phyloP scores from a whole-genome alignment of 2,113 vertebrate genomes.

The Arenaria interpres region DNA sequence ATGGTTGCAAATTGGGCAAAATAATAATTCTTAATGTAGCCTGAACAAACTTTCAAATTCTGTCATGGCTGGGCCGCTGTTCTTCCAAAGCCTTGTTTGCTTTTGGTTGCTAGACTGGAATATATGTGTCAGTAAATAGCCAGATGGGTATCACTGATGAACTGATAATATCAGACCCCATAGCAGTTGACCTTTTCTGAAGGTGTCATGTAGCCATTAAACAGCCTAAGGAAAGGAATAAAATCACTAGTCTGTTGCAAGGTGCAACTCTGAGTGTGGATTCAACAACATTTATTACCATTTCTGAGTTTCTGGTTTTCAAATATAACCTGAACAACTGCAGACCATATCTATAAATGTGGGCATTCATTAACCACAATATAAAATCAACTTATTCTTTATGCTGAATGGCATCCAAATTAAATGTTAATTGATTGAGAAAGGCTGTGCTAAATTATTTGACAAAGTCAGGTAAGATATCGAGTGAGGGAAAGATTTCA shows the following conservation, averaged over 20 bases:
- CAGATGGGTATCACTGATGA: conserved; percentile 36
- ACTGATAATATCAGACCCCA: conserved; percentile 36
- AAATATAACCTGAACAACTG: neutral
- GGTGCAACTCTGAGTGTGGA: neutral
- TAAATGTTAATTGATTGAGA: neutral
- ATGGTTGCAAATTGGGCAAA: neutral
- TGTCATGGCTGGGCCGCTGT: neutral
- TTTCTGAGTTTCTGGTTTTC: neutral
- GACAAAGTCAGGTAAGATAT: neutral
- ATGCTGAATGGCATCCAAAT: neutral
- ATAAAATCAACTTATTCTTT: neutral
- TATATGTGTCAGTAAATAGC: conserved; percentile 45
- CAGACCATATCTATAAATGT: neutral
- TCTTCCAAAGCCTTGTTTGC: conserved; percentile 6
- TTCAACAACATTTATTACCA: neutral
- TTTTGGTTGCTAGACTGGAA: conserved; percentile 14
- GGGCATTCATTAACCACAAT: neutral
- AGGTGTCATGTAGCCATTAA: conserved; percentile 36
- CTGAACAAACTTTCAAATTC: neutral
- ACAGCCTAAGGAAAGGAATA: conserved; percentile 23
- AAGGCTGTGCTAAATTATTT: neutral
- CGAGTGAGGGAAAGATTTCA: neutral
- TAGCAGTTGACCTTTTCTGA: conserved; percentile 43
- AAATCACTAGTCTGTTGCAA: conserved; percentile 5
- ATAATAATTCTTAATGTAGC: neutral